Evolutionary conservation across 2,113 vertebrate genomes (phyloP).

Genomic region (Phylloscopus trochilus): DNA sequence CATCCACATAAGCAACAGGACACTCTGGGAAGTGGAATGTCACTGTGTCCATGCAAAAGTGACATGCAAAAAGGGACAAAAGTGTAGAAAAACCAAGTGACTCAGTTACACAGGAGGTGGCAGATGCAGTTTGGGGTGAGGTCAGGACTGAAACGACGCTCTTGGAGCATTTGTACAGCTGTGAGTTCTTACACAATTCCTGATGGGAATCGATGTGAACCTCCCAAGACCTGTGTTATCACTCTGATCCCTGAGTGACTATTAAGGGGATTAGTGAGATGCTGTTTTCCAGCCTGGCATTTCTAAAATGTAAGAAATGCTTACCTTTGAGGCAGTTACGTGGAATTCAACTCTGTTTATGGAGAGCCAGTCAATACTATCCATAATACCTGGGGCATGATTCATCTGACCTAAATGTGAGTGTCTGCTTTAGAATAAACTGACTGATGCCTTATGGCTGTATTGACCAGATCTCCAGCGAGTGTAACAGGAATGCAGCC

Average conservation of each 20-base stretch:
- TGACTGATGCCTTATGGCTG: slow-evolving; percentile 9
- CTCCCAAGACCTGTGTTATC: not conserved
- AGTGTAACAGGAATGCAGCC: not conserved
- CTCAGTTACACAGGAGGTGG: not conserved
- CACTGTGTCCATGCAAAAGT: not conserved
- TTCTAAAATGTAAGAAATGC: not conserved
- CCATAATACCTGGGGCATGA: not conserved
- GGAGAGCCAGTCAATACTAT: not conserved
- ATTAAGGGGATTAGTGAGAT: not conserved
- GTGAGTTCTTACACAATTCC: not conserved
- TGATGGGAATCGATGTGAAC: not conserved
- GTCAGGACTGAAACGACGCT: not conserved
- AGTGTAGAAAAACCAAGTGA: not conserved
- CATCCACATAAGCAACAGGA: not conserved
- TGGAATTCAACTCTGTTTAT: not conserved
- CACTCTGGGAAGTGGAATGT: not conserved
- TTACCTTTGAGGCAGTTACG: not conserved
- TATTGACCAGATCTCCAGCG: slow-evolving; percentile 10
- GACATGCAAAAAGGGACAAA: not conserved
- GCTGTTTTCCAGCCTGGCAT: not conserved
- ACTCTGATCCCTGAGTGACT: not conserved
- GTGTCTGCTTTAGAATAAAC: slow-evolving; percentile 12
- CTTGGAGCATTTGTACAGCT: not conserved
- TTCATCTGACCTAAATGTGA: slow-evolving; percentile 20
- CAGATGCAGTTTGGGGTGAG: not conserved